Conservation (phyloP, 2,888 invertebrate genomes). For the Leptinotarsa rubiginosa region DNA sequence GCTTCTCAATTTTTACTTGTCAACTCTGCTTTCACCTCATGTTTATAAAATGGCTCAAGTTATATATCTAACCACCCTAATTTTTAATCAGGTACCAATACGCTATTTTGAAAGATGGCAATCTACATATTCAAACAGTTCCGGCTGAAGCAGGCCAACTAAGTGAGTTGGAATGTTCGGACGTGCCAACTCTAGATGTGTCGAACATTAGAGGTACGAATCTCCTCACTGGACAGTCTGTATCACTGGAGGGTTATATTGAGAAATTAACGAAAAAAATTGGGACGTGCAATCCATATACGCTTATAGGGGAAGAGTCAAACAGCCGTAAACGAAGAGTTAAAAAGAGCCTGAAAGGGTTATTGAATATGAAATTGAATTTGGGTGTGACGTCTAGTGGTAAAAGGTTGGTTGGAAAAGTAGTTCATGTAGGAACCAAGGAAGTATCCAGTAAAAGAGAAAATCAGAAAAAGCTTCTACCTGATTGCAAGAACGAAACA, state of each 20-base stretch:
- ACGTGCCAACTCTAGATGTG: conserved; percentile 36
- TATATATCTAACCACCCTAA: no score
- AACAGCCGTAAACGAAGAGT: conserved; percentile 16
- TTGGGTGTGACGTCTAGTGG: conserved; percentile 54
- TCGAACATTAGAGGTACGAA: conserved; percentile 53
- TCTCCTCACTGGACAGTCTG: conserved; percentile 55
- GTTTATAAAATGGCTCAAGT: no score
- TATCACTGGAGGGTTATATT: conserved; percentile 53
- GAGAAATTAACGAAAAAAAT: conserved; percentile 49
- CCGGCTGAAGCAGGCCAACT: conserved; percentile 29
- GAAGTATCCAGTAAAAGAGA: conserved; percentile 3
- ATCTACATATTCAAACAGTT: conserved; percentile 42
- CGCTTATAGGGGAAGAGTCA: conserved; percentile 14
- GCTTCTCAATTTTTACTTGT: no score
- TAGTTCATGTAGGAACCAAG: conserved; percentile 52
- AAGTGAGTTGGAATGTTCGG: conserved; percentile 10
- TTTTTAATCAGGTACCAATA: conserved; percentile 43
- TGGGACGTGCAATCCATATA: conserved; percentile 15
- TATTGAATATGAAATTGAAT: conserved; percentile 55
- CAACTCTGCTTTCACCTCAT: no score
- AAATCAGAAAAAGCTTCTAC: not conserved
- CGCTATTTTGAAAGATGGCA: conserved; percentile 47
- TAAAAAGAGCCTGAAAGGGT: conserved; percentile 41
- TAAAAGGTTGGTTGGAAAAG: conserved; percentile 54
- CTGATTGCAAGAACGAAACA: not conserved